Evolutionary conservation across 1,140 invertebrate genomes (phyloP).

Genomic region (Oryzaephilus surinamensis): DNA sequence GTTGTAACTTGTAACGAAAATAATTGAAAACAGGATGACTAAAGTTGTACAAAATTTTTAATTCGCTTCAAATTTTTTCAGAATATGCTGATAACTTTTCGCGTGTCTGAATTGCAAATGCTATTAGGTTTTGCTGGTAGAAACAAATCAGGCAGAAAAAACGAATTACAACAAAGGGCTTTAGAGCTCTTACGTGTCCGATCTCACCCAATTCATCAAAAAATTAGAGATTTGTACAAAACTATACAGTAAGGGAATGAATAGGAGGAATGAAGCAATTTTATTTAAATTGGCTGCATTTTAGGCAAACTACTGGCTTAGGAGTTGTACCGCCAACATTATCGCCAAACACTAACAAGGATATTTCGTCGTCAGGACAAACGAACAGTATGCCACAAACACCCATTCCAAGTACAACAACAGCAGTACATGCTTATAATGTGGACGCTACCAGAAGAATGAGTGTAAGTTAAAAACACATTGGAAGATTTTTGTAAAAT

Average conservation of each 20-base stretch:
- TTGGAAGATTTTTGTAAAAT: not conserved
- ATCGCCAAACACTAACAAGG: conserved; percentile 21
- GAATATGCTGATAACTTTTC: conserved; percentile 75
- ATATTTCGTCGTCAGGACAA: conserved; percentile 9
- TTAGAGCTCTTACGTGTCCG: conserved; percentile 62
- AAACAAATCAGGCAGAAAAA: conserved; percentile 79
- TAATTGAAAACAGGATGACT: too few relatives aligned
- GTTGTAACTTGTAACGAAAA: too few relatives aligned
- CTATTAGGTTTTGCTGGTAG: conserved; percentile 73
- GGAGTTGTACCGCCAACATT: conserved; percentile 16
- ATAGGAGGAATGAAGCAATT: too few relatives aligned
- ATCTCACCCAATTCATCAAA: conserved; percentile 60
- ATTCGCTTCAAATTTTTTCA: conserved; percentile 40
- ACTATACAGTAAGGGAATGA: conserved; percentile 58
- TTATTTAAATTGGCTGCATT: too few relatives aligned
- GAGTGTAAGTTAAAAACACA: too few relatives aligned
- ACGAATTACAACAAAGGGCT: conserved; percentile 71
- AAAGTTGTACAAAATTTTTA: too few relatives aligned
- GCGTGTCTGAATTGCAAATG: conserved; percentile 75
- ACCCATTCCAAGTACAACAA: conserved; percentile 28
- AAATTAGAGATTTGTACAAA: conserved; percentile 74
- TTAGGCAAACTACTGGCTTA: too few relatives aligned
- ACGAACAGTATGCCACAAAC: conserved; percentile 32
- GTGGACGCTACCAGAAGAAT: too few relatives aligned
- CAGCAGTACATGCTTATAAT: conserved; percentile 31